phyloP scores from a whole-genome alignment of 2,113 vertebrate species.

The human region GRCh38 chr6:26023501-26024000 shows the following conservation, averaged over 20 bases:
- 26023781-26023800: neutral
- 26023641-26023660: neutral
- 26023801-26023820: neutral
- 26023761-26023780: neutral
- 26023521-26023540: neutral
- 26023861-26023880: neutral
- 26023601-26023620: neutral
- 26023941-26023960: neutral
- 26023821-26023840: neutral
- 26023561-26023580: fast-evolving
- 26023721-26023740: neutral
- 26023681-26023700: neutral
- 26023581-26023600: neutral
- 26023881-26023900: neutral
- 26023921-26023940: neutral
- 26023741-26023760: neutral
- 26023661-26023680: neutral
- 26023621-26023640: neutral
- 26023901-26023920: neutral
- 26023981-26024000: neutral
- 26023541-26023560: fast-evolving
- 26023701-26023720: neutral
- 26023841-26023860: neutral
- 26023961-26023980: neutral
- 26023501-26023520: neutral